A percentile compares a stretch with the other conserved stretches of the same genome.
Conservation (phyloP, 1,140 invertebrate species). For the Platyscapa corneri region DNA sequence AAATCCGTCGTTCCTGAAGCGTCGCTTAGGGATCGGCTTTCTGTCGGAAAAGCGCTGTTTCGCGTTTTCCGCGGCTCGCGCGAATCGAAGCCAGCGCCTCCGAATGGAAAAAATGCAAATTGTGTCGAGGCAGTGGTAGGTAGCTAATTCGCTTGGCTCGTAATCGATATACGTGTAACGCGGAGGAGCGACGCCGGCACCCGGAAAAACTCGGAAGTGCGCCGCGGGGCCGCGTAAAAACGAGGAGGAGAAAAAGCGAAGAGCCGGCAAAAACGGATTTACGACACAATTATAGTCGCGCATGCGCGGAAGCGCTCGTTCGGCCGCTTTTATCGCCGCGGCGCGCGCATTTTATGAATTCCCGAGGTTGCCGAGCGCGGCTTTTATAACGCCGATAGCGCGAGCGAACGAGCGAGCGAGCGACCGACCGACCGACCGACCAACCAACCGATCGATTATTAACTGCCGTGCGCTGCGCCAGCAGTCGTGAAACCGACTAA, state of each 20-base stretch:
- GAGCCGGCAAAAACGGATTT: slow-evolving; percentile 22
- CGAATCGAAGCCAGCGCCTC: no score
- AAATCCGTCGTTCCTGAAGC: no score
- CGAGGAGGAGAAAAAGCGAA: background rate
- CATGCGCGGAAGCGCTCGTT: slow-evolving; percentile 44
- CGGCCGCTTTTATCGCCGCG: slow-evolving; percentile 16
- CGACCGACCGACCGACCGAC: slow-evolving; percentile 2
- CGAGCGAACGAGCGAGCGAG: background rate
- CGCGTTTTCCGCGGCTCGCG: no score
- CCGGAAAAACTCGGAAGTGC: slow-evolving; percentile 19
- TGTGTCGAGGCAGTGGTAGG: background rate
- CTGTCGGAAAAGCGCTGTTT: no score
- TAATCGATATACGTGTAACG: background rate
- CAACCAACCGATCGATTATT: slow-evolving; percentile 34
- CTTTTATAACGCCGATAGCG: background rate
- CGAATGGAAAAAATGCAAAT: slow-evolving; percentile 7
- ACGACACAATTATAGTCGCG: slow-evolving; percentile 32
- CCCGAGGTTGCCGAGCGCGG: background rate
- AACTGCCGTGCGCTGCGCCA: background rate
- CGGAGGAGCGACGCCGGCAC: background rate
- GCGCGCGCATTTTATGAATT: slow-evolving; percentile 42
- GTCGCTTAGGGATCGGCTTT: no score
- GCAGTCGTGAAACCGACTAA: slow-evolving; percentile 34
- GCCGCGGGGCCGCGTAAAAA: background rate
- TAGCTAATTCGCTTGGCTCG: background rate